Evolutionary conservation across 2,113 vertebrate genomes (phyloP).

Genomic region (Menidia beryllina): DNA sequence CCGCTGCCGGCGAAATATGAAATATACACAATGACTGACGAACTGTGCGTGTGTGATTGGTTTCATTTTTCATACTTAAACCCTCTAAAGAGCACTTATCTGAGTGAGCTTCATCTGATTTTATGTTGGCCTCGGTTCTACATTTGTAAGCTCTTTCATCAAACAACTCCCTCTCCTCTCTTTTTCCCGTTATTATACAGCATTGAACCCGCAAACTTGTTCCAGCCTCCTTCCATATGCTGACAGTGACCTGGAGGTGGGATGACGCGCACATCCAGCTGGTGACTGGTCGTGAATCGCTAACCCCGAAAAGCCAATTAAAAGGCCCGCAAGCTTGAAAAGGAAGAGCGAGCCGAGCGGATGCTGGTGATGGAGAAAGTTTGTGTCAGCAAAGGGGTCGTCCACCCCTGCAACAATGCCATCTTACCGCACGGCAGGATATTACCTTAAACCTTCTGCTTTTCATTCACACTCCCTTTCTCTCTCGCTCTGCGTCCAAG

Average conservation of each 20-base stretch:
- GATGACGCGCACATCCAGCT: constrained; percentile 36
- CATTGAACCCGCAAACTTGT: constrained; percentile 26
- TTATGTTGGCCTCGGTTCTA: constrained; percentile 10
- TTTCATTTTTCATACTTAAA: constrained; percentile 13
- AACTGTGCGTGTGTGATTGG: background rate
- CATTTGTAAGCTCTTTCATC: constrained; percentile 21
- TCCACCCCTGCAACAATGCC: constrained; percentile 43
- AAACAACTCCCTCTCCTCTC: constrained; percentile 16
- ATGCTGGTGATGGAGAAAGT: constrained; percentile 54
- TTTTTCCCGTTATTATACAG: constrained; percentile 21
- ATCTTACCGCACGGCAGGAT: constrained; percentile 45
- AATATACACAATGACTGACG: constrained; percentile 34
- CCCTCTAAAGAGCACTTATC: constrained; percentile 12
- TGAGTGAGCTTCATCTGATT: constrained; percentile 12
- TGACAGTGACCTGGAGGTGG: constrained; percentile 51
- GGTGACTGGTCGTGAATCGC: constrained; percentile 42
- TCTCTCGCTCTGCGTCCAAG: constrained; percentile 24
- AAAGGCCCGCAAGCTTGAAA: background rate
- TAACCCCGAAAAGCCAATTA: constrained; percentile 55
- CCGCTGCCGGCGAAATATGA: constrained; percentile 54
- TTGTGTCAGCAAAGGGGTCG: constrained; percentile 43
- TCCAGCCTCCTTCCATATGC: constrained; percentile 61
- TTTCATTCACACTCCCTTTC: constrained; percentile 57
- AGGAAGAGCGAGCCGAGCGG: background rate
- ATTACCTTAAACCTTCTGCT: constrained; percentile 62